Percentiles rank a stretch among this genome's conserved stretches.
Evolutionary conservation across 2,113 vertebrate species (phyloP).

Genomic region (Hippocampus mohnikei): DNA sequence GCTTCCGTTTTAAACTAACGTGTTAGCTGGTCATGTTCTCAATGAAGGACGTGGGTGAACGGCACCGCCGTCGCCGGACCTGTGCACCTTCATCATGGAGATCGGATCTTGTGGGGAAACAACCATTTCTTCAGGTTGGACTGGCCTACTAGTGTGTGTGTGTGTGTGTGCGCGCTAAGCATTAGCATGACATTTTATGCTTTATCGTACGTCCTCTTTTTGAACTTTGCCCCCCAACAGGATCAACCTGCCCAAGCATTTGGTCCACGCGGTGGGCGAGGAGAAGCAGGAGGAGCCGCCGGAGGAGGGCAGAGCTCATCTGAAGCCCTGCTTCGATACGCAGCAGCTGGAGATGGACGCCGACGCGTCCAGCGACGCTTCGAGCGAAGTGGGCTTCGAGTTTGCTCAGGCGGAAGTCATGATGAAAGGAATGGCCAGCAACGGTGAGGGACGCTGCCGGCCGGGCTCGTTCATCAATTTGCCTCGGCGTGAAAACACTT

Average conservation of each 20-base stretch:
- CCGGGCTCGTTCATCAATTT: neutral
- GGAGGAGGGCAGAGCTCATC: constrained; percentile 73
- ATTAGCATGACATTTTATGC: neutral
- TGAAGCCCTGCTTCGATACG: constrained; percentile 73
- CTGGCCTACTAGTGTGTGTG: neutral
- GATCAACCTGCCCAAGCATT: constrained; percentile 89
- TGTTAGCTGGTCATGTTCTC: neutral
- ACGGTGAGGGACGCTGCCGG: constrained; percentile 71
- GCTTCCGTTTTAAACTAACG: neutral
- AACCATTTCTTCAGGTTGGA: constrained; percentile 95
- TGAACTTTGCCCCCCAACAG: constrained; percentile 53
- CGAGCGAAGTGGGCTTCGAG: constrained; percentile 91
- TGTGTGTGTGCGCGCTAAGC: neutral
- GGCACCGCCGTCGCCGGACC: constrained; percentile 81
- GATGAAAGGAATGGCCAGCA: constrained; percentile 89
- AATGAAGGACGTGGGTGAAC: constrained; percentile 87
- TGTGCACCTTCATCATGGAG: constrained; percentile 89
- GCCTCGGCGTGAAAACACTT: neutral
- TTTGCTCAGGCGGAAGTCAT: constrained; percentile 98
- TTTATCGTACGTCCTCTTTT: neutral
- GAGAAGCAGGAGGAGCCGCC: constrained; percentile 53
- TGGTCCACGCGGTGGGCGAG: constrained; percentile 69
- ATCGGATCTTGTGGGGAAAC: constrained; percentile 97
- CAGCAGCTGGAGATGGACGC: constrained; percentile 88
- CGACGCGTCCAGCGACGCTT: constrained; percentile 89